phyloP scores from a whole-genome alignment of 2,888 invertebrate species.

The Caenorhabditis sp. region DNA sequence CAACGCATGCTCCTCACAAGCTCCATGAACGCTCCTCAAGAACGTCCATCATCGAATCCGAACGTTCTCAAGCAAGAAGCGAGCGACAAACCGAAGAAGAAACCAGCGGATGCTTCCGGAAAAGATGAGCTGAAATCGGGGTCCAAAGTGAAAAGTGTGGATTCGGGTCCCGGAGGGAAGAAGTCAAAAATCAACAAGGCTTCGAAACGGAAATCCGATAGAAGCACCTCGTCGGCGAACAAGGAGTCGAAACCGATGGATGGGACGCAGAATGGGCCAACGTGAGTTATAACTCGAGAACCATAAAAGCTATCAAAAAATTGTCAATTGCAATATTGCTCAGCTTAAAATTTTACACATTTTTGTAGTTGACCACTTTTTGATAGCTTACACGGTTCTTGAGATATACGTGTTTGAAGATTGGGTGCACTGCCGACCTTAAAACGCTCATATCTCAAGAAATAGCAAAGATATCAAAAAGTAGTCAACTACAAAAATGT shows the following conservation, averaged over 20 bases:
- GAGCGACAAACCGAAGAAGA: too few species aligned
- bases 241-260: slow-evolving; percentile 32
- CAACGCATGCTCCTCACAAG: background rate
- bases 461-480: background rate
- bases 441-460: background rate
- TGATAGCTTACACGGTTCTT: too few species aligned
- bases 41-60: background rate
- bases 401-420: too few species aligned
- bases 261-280: slow-evolving; percentile 32
- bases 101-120: background rate
- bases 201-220: slow-evolving; percentile 3
- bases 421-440: too few species aligned
- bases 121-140: background rate
- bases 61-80: too few species aligned
- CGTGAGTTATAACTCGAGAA: slow-evolving; percentile 4
- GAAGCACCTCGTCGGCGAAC: background rate
- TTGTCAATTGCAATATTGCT: too few species aligned
- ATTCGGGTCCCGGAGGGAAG: background rate
- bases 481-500: background rate
- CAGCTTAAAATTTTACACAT: too few species aligned
- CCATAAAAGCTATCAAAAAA: too few species aligned
- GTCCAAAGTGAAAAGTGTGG: slow-evolving; percentile 4
- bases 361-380: too few species aligned
- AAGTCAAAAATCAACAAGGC: background rate
- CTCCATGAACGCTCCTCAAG: background rate